These are phyloP conservation scores for Diloba caeruleocephala DNA, from an alignment of 2,888 invertebrate genomes.

Conservation along the genomic window DNA sequence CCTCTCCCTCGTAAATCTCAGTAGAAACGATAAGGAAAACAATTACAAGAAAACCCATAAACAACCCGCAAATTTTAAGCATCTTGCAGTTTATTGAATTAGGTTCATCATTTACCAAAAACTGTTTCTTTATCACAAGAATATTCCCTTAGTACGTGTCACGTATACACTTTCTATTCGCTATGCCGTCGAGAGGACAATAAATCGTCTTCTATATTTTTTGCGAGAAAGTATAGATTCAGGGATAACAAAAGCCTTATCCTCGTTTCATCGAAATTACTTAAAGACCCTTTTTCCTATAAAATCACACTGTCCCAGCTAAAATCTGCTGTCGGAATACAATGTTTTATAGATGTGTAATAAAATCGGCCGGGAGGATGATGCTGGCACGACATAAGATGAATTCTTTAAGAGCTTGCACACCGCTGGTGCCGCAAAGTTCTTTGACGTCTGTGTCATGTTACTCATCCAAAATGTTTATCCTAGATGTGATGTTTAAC, in stretches of 20 bases:
- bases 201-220: slow-evolving; percentile 18
- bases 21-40: slow-evolving; percentile 1
- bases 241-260: slow-evolving; percentile 15
- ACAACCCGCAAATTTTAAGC: not conserved
- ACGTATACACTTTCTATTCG: slow-evolving; percentile 7
- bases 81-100: not conserved
- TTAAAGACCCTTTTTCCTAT: not conserved
- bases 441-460: no score
- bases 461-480: no score
- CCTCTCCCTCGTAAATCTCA: slow-evolving; percentile 7
- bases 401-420: no score
- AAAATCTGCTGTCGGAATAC: slow-evolving; percentile 7
- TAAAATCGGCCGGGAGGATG: no score
- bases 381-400: no score
- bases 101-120: not conserved
- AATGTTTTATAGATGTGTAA: not conserved
- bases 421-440: no score
- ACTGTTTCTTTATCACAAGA: not conserved
- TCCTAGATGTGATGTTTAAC: no score
- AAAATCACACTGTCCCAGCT: slow-evolving; percentile 5
- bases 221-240: slow-evolving; percentile 6
- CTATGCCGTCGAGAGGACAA: slow-evolving; percentile 1
- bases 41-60: not conserved
- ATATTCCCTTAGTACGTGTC: slow-evolving; percentile 10
- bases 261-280: slow-evolving; percentile 11